Conservation (phyloP, 2,113 vertebrate species). For the Lophius piscatorius region DNA sequence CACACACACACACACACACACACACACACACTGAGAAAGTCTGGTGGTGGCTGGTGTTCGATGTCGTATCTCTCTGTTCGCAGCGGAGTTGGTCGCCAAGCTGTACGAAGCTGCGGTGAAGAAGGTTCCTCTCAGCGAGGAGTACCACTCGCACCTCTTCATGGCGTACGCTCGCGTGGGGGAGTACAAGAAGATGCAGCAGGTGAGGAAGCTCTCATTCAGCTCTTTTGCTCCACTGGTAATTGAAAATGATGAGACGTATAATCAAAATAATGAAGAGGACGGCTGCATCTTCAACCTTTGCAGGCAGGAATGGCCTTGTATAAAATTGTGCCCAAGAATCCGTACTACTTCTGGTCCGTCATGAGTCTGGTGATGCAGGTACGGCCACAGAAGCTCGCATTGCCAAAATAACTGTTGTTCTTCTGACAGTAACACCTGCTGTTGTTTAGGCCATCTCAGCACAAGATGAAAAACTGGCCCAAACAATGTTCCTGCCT, state of each 20-base stretch:
- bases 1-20: conserved; percentile 4
- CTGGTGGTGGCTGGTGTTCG: background rate
- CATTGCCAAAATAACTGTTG: background rate
- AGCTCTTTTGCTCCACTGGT: conserved; percentile 1
- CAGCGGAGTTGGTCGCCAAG: conserved; percentile 96
- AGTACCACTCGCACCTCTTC: conserved; percentile 99
- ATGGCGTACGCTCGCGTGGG: conserved; percentile 98
- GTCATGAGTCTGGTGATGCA: conserved; percentile 99
- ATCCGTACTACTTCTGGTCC: conserved; percentile 99
- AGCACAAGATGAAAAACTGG: conserved; percentile 95
- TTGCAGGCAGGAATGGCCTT: conserved; percentile 96
- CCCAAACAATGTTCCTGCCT: conserved; percentile 97
- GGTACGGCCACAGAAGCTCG: conserved; percentile 71
- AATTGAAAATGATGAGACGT: conserved; percentile 5
- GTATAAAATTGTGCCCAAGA: conserved; percentile 98
- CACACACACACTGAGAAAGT: background rate
- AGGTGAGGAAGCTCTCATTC: conserved; percentile 78
- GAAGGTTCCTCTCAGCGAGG: conserved; percentile 96
- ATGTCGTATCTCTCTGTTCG: conserved; percentile 14
- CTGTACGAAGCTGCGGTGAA: conserved; percentile 97
- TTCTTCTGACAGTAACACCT: background rate
- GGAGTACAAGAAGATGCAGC: conserved; percentile 99
- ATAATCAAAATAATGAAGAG: conserved; percentile 7
- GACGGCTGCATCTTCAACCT: conserved; percentile 19
- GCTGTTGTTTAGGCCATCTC: conserved; percentile 89